Evolutionary conservation across 2,797 vertebrate species (phyloP).

Genomic region (Fistularia tabacaria): DNA sequence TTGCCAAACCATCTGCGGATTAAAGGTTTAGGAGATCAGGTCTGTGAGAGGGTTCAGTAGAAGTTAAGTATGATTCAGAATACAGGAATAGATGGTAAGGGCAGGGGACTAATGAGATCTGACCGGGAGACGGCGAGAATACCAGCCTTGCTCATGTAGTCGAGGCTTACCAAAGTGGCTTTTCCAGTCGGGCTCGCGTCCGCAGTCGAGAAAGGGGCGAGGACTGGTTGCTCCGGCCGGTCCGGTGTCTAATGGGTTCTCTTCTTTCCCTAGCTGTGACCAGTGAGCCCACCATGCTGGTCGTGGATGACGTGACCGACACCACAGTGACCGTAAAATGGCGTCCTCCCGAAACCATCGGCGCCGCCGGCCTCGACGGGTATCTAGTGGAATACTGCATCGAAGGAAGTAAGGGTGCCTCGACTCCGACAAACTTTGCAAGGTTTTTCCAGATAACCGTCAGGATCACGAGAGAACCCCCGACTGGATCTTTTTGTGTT

Average conservation of each 20-base stretch:
- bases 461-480: not conserved
- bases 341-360: slow-evolving; percentile 96
- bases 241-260: not conserved
- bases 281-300: slow-evolving; percentile 92
- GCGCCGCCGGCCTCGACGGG: slow-evolving; percentile 93
- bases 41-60: slow-evolving; percentile 56
- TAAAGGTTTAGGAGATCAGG: slow-evolving; percentile 71
- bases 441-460: not conserved
- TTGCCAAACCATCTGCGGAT: slow-evolving; percentile 72
- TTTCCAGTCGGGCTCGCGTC: too few relatives aligned
- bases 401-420: slow-evolving; percentile 90
- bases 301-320: slow-evolving; percentile 92
- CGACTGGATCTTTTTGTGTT: too few relatives aligned
- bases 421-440: not conserved
- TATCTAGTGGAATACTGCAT: slow-evolving; percentile 94
- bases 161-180: slow-evolving; percentile 4
- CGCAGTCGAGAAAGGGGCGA: not conserved
- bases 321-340: slow-evolving; percentile 91
- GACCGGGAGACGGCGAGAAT: slow-evolving; percentile 39
- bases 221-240: not conserved
- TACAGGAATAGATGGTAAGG: slow-evolving; percentile 64
- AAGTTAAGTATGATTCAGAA: slow-evolving; percentile 62
- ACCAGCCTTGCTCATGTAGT: slow-evolving; percentile 19
- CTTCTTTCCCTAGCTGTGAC: slow-evolving; percentile 83
- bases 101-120: slow-evolving; percentile 48